Base-by-base conservation (phyloP, 2,888 invertebrate species). In the Megamerina dolium region DNA sequence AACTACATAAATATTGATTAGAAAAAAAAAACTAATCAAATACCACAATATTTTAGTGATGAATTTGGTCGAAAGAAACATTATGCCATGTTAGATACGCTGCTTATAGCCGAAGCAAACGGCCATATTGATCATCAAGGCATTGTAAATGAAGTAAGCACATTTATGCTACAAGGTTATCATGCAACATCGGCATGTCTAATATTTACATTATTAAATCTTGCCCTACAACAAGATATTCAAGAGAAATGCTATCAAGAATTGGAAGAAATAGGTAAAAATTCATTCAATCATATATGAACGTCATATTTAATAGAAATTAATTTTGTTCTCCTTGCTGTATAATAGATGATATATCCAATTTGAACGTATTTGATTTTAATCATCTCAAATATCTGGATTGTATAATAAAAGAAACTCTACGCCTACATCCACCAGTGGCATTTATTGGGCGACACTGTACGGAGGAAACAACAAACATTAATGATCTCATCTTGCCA, bases 81-180 rank as follows among this genome's bases (percentile, higher is more conserved):
- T 20, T 66, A 74, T 31, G 78, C 77, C 1, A 75, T 79, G 76
- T 57, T 79, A 37, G 78, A 79, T 59, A 68, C 79, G 13, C 57
- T 79, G 4, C 53, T 79, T n/a, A 60, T 68, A 4, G 77, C 77
- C 0, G 75, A 78, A 51, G 61, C 66, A 32, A 67, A 74, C 2
- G 75, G 74, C 1, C 58, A 64, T 17, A 77, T 78, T 27, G 73
- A 76, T 53, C 73, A 73, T 48, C 56, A 61, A 37, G 79, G 77
- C 3, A 76, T 80, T 45, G 73, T 76, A 51, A 79, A 79, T 57
- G 80, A 80, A 67, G 79, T 80, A 2, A 79, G 80, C 48, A 80
- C 80, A 0, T 80, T 80, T 45, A 78, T 79, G 76, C 79, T 80
- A 60, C 79, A 76, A 61, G 79, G 82, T 1, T 81, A 81, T 55